phyloP scores from a whole-genome alignment of 2,797 vertebrate genomes.

The Odontamblyopus rebecca region DNA sequence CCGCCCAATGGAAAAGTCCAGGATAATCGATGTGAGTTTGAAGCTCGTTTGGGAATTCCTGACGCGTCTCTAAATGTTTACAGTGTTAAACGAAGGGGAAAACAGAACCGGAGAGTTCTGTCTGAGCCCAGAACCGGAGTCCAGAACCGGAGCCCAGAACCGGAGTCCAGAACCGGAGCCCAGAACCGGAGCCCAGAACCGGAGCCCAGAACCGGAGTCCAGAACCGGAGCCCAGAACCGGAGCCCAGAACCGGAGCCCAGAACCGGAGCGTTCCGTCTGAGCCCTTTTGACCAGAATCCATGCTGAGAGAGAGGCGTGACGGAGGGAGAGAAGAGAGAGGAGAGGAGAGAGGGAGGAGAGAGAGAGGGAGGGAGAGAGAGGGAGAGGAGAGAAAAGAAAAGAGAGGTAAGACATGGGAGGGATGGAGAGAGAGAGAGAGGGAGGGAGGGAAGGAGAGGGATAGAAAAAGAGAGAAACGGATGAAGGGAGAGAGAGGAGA shows the following conservation, averaged over 20 bases:
- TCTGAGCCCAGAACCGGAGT: slow-evolving; percentile 47
- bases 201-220: slow-evolving; percentile 46
- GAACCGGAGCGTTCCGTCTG: slow-evolving; percentile 45
- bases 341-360: slow-evolving; percentile 23
- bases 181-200: slow-evolving; percentile 16
- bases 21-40: not conserved
- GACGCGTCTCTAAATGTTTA: slow-evolving; percentile 42
- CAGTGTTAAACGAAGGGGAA: slow-evolving; percentile 47
- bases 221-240: too few species aligned
- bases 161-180: not conserved
- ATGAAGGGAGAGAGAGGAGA: too few species aligned
- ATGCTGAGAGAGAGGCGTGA: slow-evolving; percentile 61
- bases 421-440: too few species aligned
- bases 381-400: too few species aligned
- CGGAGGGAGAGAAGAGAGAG: slow-evolving; percentile 15
- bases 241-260: not conserved
- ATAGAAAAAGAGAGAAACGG: rapidly evolving
- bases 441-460: too few species aligned
- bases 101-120: slow-evolving; percentile 24
- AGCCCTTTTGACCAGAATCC: slow-evolving; percentile 65
- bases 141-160: too few species aligned
- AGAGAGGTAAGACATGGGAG: too few species aligned
- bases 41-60: not conserved
- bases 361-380: too few species aligned
- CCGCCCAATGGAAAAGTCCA: not conserved